Conservation (phyloP, 2,888 invertebrate species). For the Physocephala rufipes region DNA sequence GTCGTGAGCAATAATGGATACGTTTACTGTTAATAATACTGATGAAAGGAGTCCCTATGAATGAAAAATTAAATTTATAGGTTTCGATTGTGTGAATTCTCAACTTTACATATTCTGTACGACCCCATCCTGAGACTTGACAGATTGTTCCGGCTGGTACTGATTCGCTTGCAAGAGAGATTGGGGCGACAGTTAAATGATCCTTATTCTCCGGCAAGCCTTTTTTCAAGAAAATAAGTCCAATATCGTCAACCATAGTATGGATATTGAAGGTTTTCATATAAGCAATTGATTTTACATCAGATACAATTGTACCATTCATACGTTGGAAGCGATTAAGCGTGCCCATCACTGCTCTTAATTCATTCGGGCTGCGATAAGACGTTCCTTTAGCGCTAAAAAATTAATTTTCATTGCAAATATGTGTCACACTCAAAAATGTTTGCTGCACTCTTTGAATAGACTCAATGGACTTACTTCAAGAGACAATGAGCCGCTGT, state of each 20-base stretch:
- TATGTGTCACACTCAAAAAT: not conserved
- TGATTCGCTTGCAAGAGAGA: conserved; percentile 46
- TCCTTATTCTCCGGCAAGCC: conserved; percentile 50
- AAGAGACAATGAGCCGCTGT: conserved; percentile 63
- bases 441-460: no score
- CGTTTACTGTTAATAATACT: conserved; percentile 54
- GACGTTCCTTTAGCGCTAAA: conserved; percentile 51
- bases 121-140: conserved; percentile 63
- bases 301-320: conserved; percentile 56
- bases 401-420: not conserved
- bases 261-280: conserved; percentile 55
- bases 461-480: conserved; percentile 50
- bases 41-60: conserved; percentile 48
- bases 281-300: conserved; percentile 55
- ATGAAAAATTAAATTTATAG: not conserved
- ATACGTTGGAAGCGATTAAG: conserved; percentile 55
- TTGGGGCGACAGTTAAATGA: conserved; percentile 53
- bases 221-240: conserved; percentile 55
- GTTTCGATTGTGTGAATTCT: no score
- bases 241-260: conserved; percentile 61
- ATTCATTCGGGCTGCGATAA: conserved; percentile 58
- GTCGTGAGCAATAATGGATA: conserved; percentile 50
- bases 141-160: conserved; percentile 52
- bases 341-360: conserved; percentile 61
- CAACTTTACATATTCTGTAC: no score